Base-by-base conservation (phyloP, 2,888 invertebrate species). In the Priocnemis perturbator region DNA sequence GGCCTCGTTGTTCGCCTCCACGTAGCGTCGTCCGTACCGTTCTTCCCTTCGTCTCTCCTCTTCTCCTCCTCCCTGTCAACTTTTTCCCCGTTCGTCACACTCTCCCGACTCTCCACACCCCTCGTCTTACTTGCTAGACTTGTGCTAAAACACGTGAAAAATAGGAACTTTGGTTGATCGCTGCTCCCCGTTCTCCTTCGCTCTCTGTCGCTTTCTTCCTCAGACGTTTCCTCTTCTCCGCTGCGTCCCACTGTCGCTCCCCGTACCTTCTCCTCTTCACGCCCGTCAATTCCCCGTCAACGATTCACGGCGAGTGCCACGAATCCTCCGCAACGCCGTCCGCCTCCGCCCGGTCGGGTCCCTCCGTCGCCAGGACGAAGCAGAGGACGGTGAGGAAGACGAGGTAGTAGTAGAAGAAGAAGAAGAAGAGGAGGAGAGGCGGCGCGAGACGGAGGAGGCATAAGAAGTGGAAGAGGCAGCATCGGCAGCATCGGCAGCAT, bases 151-250 rank as follows among this genome's bases (percentile, higher is more conserved):
- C 80, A 78, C 78, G 84, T 88, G 86, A 86, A 88, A 88, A 88
- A 88, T 88, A 88, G 88, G 88, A 88, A 88, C 88, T 88, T 88
- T 88, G 83, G 88, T 88, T 88, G 78, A 83, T 82, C 83, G 79
- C 77, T 74, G 73, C 66, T 60, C 64, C 53, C 61, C 56, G 30
- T 37, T 45, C 44, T 26, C 23, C 17, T 15, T 20, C 17, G 3
- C 57, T 26, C 44, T 17, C 20, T 20, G 26, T n/a, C 37, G 7
- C 58, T 9, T 52, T 26, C 37, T 37, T 3, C 14, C n/a, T 45
- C 20, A 44, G n/a, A 11, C 30, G 23, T 67, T 60, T 21, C 64
- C 64, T 57, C 58, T 65, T 57, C 66, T 53, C 50, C 2, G 3
- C n/a, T 3, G 5, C 50, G n/a, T 50, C 2, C 9, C 17, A 23